phyloP scores from a whole-genome alignment of 2,888 invertebrate genomes.

The Dryobotodes eremita region DNA sequence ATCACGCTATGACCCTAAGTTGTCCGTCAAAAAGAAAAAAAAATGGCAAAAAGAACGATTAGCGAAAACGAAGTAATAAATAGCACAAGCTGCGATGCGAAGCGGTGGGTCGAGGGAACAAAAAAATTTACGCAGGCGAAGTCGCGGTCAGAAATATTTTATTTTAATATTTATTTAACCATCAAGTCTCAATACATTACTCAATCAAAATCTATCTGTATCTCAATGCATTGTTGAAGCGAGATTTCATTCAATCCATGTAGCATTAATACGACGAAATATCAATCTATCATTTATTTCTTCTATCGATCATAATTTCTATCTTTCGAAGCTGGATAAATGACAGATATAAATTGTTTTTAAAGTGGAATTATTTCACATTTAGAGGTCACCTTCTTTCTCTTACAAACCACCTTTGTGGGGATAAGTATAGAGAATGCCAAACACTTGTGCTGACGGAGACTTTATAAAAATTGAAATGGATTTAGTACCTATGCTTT shows the following conservation, averaged over 20 bases:
- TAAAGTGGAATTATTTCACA: conserved; percentile 17
- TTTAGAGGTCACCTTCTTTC: neutral
- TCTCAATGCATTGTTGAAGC: conserved; percentile 5
- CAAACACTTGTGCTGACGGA: neutral
- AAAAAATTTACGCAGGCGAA: neutral
- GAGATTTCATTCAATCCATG: conserved; percentile 28
- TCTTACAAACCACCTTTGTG: conserved; percentile 17
- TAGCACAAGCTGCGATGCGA: neutral
- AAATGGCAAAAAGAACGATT: neutral
- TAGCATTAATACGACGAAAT: conserved; percentile 5
- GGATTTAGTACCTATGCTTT: too few species aligned
- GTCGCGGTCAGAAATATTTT: neutral
- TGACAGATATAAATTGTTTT: conserved; percentile 37
- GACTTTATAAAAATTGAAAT: neutral
- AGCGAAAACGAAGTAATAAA: neutral
- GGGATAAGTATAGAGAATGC: neutral
- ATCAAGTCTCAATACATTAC: conserved; percentile 11
- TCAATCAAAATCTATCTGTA: conserved; percentile 14
- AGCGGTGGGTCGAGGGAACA: neutral
- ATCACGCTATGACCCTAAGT: neutral
- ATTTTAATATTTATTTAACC: conserved; percentile 13
- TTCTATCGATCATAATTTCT: conserved; percentile 34
- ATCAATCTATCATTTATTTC: conserved; percentile 28
- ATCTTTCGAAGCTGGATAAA: neutral
- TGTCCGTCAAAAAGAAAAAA: too few species aligned